Conservation (phyloP, 2,113 vertebrate genomes). For the Desmodus rotundus region DNA sequence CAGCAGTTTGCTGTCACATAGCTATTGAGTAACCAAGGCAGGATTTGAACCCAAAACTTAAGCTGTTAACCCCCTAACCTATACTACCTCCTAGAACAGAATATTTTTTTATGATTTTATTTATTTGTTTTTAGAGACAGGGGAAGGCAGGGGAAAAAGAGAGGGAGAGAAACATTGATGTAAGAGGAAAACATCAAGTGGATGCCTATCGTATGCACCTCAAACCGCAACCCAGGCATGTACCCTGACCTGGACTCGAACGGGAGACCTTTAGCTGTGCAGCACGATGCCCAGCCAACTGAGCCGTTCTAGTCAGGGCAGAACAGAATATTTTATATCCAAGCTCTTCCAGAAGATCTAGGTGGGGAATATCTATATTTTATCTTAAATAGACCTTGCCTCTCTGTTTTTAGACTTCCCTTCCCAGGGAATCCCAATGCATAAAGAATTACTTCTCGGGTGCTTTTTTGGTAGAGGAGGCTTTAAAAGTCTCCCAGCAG, state of each 20-base stretch:
- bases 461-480: not conserved
- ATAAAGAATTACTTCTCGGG: not conserved
- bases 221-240: no score
- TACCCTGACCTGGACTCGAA: no score
- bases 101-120: not conserved
- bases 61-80: not conserved
- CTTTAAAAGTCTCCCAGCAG: not conserved
- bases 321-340: not conserved
- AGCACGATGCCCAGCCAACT: no score
- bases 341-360: not conserved
- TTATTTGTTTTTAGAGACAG: no score
- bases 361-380: not conserved
- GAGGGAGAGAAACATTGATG: no score
- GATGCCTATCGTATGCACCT: no score
- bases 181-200: no score
- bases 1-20: not conserved
- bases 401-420: not conserved
- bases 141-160: no score
- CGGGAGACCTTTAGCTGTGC: no score
- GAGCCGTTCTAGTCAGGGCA: not conserved
- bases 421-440: not conserved
- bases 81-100: not conserved
- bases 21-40: not conserved
- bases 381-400: no score
- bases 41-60: slow-evolving; percentile 4